Conservation (phyloP, 2,113 vertebrate genomes). For the Cisticola juncidis region DNA sequence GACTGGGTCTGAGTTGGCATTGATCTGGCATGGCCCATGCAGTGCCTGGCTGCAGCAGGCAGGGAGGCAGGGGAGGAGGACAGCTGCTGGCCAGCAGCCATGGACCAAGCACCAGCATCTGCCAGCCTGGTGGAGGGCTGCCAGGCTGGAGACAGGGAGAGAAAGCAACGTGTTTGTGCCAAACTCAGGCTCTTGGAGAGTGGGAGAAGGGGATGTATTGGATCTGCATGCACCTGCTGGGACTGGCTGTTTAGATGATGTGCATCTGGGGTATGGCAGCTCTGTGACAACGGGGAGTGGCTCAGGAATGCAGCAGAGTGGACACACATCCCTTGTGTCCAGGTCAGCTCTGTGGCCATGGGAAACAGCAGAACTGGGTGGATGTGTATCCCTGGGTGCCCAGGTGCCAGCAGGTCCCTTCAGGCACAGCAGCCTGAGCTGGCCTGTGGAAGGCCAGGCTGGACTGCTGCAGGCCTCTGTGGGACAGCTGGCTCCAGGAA, state of each 20-base stretch:
- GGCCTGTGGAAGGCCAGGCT: neutral
- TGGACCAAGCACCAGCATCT: neutral
- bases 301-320: neutral
- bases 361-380: neutral
- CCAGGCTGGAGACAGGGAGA: neutral
- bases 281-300: rapidly evolving
- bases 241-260: neutral
- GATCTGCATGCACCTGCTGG: neutral
- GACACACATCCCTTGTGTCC: rapidly evolving
- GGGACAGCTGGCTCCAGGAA: neutral
- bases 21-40: rapidly evolving
- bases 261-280: neutral
- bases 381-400: neutral
- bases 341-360: neutral
- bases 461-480: neutral
- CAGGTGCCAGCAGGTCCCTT: neutral
- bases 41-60: neutral
- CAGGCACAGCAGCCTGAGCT: neutral
- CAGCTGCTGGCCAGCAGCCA: neutral
- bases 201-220: neutral
- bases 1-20: neutral
- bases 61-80: neutral
- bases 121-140: neutral
- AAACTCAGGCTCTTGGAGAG: neutral
- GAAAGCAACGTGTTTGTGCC: neutral